phyloP scores from a whole-genome alignment of 2,888 invertebrate species.

The Xylota sylvarum region DNA sequence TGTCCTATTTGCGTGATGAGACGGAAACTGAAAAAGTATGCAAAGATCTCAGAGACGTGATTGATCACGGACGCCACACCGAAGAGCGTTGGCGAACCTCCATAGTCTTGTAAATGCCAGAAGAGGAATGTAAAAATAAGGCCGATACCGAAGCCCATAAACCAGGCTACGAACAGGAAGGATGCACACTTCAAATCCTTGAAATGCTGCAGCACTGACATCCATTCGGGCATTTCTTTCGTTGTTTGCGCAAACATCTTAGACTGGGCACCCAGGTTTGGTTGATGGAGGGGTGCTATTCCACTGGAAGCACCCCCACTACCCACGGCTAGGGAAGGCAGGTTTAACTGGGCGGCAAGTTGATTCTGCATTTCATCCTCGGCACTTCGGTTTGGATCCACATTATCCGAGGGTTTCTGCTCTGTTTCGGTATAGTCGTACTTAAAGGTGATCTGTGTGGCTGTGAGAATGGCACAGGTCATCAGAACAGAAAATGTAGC shows the following conservation, averaged over 20 bases:
- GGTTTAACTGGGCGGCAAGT: conserved; percentile 92
- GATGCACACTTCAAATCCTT: conserved; percentile 95
- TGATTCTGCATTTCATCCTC: conserved; percentile 94
- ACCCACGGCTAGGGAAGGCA: conserved; percentile 89
- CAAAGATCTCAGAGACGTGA: conserved; percentile 99
- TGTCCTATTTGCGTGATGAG: conserved; percentile 97
- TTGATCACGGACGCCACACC: conserved; percentile 99
- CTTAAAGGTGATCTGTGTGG: conserved; percentile 91
- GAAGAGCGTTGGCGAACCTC: conserved; percentile 98
- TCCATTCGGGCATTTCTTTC: conserved; percentile 96
- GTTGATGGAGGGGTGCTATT: conserved; percentile 83
- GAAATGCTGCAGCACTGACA: conserved; percentile 95
- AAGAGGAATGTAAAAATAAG: conserved; percentile 99
- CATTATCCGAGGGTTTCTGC: conserved; percentile 81
- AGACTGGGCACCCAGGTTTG: conserved; percentile 87
- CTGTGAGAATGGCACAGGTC: conserved; percentile 96
- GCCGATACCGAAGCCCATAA: conserved; percentile 99
- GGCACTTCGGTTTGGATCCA: conserved; percentile 85
- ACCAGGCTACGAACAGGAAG: conserved; percentile 98
- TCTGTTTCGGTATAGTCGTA: conserved; percentile 86
- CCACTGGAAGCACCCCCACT: conserved; percentile 79
- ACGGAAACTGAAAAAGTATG: conserved; percentile 98
- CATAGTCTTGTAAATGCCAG: conserved; percentile 99
- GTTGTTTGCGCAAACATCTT: conserved; percentile 97
- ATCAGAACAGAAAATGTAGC: conserved; percentile 98